phyloP scores from a whole-genome alignment of 2,888 invertebrate genomes.

The Hartigia nigra region DNA sequence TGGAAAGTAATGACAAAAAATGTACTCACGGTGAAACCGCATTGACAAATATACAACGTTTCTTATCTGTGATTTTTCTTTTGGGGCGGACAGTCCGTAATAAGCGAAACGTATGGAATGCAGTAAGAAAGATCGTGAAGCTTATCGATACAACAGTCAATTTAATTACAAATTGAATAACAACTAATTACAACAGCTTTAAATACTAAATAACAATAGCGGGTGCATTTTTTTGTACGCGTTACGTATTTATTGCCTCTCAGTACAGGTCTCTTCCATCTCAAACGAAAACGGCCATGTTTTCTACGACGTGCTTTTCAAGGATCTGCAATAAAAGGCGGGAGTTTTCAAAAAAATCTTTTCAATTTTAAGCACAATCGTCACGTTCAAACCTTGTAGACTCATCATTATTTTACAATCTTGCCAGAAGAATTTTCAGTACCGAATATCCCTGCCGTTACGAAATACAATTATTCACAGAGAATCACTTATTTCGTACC shows the following conservation, averaged over 20 bases:
- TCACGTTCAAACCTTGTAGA: not conserved
- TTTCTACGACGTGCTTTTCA: not conserved
- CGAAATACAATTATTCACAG: not conserved
- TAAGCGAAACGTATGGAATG: not conserved
- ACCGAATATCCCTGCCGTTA: not conserved
- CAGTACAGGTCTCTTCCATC: not conserved
- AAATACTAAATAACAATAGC: slow-evolving; percentile 30
- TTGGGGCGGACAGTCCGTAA: not conserved
- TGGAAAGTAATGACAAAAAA: not conserved
- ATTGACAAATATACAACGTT: not conserved
- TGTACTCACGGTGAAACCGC: not conserved
- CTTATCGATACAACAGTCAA: slow-evolving; percentile 4
- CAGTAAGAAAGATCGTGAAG: not conserved
- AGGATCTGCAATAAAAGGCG: not conserved
- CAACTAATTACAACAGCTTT: slow-evolving; percentile 23
- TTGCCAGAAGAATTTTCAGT: not conserved
- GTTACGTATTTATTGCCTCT: not conserved
- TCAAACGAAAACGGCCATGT: not conserved
- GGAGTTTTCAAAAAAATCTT: not conserved
- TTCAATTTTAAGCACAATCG: not conserved
- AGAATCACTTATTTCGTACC: no score
- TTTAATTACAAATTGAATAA: slow-evolving; percentile 32
- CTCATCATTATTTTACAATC: not conserved
- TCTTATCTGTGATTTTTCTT: not conserved
- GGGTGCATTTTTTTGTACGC: slow-evolving; percentile 5